These are phyloP conservation scores for Pelecanus crispus DNA, from an alignment of 2,113 vertebrate genomes.

Conservation along the genomic window DNA sequence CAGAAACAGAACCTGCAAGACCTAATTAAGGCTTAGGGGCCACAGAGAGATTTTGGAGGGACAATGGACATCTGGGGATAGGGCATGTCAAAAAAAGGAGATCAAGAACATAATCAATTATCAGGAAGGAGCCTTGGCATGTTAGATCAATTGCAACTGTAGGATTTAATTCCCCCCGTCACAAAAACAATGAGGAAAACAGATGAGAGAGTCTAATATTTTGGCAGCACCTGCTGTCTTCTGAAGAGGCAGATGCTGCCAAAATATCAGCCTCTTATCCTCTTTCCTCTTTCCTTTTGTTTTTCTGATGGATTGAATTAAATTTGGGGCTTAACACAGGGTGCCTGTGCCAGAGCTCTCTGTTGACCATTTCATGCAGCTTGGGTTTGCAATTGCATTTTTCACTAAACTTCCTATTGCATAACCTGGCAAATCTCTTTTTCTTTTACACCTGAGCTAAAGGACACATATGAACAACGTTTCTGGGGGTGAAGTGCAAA, in stretches of 20 bases:
- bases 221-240: constrained; percentile 14
- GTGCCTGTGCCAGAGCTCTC: neutral
- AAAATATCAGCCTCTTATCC: neutral
- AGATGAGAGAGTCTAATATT: constrained; percentile 2
- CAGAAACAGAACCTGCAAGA: neutral
- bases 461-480: neutral
- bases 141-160: neutral
- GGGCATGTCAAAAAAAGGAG: neutral
- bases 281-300: neutral
- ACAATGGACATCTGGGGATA: neutral
- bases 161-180: neutral
- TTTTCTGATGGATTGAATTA: neutral
- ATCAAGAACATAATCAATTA: constrained; percentile 7
- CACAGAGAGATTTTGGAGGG: neutral
- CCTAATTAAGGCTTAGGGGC: neutral
- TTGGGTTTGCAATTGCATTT: neutral
- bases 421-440: neutral
- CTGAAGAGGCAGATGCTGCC: neutral
- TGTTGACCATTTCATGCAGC: neutral
- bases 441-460: neutral
- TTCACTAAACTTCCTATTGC: neutral
- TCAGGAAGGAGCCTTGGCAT: neutral
- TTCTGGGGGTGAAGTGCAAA: neutral
- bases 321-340: neutral
- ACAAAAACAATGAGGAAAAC: constrained; percentile 4